These are phyloP conservation scores for Paramormyrops kingsleyae DNA, from an alignment of 2,113 vertebrate species.

Conservation along the genomic window DNA sequence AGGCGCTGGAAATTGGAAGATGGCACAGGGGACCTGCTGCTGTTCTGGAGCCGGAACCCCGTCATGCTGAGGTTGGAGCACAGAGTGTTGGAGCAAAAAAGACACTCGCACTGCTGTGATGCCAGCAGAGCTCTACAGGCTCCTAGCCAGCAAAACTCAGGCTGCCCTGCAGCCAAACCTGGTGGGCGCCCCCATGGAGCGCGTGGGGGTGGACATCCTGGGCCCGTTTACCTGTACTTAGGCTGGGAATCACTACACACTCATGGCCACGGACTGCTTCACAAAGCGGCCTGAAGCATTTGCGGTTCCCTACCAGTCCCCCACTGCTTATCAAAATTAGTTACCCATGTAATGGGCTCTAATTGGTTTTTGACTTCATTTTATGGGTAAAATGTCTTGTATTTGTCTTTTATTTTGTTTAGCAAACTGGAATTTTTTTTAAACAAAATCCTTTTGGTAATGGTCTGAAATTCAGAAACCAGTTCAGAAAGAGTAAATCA, in stretches of 20 bases:
- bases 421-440: background rate
- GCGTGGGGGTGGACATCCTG: background rate
- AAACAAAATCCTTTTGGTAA: background rate
- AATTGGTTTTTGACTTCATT: background rate
- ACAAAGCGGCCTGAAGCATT: background rate
- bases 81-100: too few relatives aligned
- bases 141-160: background rate
- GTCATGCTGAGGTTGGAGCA: too few relatives aligned
- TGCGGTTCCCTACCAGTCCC: background rate
- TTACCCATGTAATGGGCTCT: background rate
- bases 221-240: background rate
- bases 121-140: background rate
- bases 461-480: background rate
- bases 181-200: background rate
- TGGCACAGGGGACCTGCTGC: too few relatives aligned
- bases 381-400: background rate
- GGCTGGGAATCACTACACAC: background rate
- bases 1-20: too few relatives aligned
- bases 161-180: background rate
- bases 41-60: too few relatives aligned
- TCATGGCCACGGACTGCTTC: background rate
- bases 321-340: background rate
- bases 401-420: background rate
- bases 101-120: background rate
- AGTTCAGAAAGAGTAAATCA: background rate